These are phyloP conservation scores for Drosophila lacicola DNA, from an alignment of 2,888 invertebrate genomes.

Conservation along the genomic window DNA sequence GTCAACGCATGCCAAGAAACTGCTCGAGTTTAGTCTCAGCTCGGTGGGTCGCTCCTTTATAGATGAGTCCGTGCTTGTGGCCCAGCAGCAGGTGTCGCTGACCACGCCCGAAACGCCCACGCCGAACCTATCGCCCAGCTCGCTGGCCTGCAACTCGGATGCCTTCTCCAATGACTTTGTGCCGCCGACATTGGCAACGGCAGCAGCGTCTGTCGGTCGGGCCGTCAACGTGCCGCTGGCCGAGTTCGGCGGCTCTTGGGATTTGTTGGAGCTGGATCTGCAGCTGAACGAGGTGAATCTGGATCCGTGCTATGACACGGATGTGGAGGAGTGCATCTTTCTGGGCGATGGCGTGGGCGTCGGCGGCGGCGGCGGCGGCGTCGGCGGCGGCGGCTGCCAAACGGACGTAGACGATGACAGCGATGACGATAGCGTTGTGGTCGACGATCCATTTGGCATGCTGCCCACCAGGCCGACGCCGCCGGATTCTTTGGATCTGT, in stretches of 20 bases:
- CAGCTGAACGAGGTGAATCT: constrained; percentile 88
- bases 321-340: constrained; percentile 88
- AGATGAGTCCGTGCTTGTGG: constrained; percentile 79
- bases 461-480: constrained; percentile 88
- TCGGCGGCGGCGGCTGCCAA: constrained; percentile 15
- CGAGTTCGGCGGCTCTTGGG: constrained; percentile 87
- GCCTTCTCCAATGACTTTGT: constrained; percentile 89
- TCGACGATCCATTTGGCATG: constrained; percentile 86
- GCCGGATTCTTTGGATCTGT: constrained; percentile 86
- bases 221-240: constrained; percentile 78
- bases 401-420: constrained; percentile 37
- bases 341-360: constrained; percentile 86
- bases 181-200: constrained; percentile 37
- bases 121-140: constrained; percentile 87
- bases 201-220: constrained; percentile 6
- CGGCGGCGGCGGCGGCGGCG: constrained; percentile 5
- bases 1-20: constrained; percentile 57
- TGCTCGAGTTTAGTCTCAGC: constrained; percentile 84
- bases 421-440: constrained; percentile 70
- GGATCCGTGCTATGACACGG: constrained; percentile 88
- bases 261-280: constrained; percentile 88
- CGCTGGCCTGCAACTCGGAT: constrained; percentile 86
- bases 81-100: constrained; percentile 73
- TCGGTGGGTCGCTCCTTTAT: constrained; percentile 85
- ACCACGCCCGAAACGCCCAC: constrained; percentile 89